Percentiles rank a stretch among this genome's conserved stretches.
These are phyloP conservation scores for Hormiphora californensis DNA, from an alignment of 37 sponge, comb jelly and placozoan genomes.

Conservation along the genomic window DNA sequence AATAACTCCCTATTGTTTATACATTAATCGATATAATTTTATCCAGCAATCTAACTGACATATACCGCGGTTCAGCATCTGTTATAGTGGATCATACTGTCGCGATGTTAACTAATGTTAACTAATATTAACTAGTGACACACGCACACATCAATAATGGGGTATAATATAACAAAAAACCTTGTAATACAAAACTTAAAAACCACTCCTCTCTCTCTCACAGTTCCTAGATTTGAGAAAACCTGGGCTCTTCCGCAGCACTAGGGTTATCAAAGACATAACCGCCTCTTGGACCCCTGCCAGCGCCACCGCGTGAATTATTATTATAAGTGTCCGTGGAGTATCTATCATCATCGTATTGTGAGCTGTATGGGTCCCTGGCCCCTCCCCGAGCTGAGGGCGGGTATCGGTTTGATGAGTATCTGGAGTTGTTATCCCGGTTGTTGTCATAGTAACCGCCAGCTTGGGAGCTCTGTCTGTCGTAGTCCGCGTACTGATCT, in stretches of 20 bases:
- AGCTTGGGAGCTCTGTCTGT: neutral
- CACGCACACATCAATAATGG: no score
- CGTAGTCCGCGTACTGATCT: no score
- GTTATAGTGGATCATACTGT: no score
- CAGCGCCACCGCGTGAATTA: neutral
- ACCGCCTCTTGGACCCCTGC: neutral
- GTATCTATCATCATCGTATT: conserved; percentile 43
- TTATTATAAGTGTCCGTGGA: neutral
- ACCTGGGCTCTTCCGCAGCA: neutral
- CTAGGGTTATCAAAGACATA: conserved; percentile 17
- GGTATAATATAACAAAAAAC: no score
- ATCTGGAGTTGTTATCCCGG: neutral
- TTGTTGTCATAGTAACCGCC: neutral
- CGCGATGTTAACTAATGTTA: no score
- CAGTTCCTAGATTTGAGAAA: conserved; percentile 7
- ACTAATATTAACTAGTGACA: no score
- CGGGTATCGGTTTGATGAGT: neutral
- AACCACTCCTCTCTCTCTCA: neutral
- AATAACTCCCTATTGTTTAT: no score
- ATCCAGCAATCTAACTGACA: no score
- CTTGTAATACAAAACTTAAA: neutral
- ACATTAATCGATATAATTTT: no score
- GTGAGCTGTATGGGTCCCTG: neutral
- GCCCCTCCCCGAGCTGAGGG: neutral
- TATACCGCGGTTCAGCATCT: no score